Conservation (phyloP, 64 coral and sea anemone genomes). For the Montipora efflorescens region DNA sequence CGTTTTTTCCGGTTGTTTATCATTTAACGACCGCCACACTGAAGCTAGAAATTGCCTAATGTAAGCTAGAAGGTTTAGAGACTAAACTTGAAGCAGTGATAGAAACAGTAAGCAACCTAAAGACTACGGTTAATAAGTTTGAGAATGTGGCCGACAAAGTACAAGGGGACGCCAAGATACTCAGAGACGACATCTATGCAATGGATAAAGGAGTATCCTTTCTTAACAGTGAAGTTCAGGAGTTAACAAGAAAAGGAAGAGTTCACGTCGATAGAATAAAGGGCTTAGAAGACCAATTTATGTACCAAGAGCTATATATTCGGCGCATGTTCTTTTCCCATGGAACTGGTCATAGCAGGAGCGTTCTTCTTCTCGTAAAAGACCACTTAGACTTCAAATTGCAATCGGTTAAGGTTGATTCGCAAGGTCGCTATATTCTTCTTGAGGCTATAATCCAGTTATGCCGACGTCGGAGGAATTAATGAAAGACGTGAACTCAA, state of each 20-base stretch:
- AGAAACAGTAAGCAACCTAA: neutral
- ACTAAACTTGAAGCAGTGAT: neutral
- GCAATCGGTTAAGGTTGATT: too few relatives aligned
- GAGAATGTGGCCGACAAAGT: neutral
- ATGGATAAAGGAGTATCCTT: slow-evolving; percentile 8
- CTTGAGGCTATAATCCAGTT: too few relatives aligned
- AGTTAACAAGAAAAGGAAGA: neutral
- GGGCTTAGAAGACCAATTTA: neutral
- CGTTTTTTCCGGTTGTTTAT: too few relatives aligned
- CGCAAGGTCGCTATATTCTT: too few relatives aligned
- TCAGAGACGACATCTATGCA: neutral
- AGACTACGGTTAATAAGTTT: neutral
- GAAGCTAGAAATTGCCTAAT: too few relatives aligned
- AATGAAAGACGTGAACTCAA: too few relatives aligned
- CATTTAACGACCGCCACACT: too few relatives aligned
- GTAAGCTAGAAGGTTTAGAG: too few relatives aligned
- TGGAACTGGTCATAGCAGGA: too few relatives aligned
- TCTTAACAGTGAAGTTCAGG: neutral
- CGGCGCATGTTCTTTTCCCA: neutral
- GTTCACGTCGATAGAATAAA: neutral
- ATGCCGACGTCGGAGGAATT: too few relatives aligned
- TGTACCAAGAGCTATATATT: neutral
- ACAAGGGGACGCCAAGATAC: neutral
- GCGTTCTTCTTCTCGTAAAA: too few relatives aligned
- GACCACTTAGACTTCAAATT: too few relatives aligned